Evolutionary conservation across 2,797 vertebrate genomes (phyloP).

Genomic region (Craterocephalus amniculus): DNA sequence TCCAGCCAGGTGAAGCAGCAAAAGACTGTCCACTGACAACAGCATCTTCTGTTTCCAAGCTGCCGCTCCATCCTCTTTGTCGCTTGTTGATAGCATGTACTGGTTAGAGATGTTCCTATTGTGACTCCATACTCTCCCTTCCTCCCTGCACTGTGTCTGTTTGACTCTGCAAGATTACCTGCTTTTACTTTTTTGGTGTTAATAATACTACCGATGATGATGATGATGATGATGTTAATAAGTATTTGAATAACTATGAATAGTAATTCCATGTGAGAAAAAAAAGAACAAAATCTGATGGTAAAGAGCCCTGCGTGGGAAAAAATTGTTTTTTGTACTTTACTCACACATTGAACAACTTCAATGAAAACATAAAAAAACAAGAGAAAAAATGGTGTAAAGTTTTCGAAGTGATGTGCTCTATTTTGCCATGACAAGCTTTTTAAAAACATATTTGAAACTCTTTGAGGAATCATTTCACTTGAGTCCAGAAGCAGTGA

Average conservation of each 20-base stretch:
- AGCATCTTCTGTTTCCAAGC: conserved; percentile 70
- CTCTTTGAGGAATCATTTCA: conserved; percentile 60
- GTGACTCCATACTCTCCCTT: conserved; percentile 74
- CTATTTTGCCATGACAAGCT: conserved; percentile 84
- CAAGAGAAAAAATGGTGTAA: conserved; percentile 66
- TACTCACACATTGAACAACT: conserved; percentile 73
- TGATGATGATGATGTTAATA: conserved; percentile 79
- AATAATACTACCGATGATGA: conserved; percentile 80
- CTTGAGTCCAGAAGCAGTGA: conserved; percentile 59
- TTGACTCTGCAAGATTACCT: conserved; percentile 85
- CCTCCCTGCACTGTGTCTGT: conserved; percentile 83
- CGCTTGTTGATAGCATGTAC: conserved; percentile 90
- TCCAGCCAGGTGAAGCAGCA: conserved; percentile 68
- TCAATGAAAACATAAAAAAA: conserved; percentile 34
- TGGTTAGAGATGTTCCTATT: conserved; percentile 87
- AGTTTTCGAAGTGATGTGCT: conserved; percentile 83
- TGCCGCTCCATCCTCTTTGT: conserved; percentile 77
- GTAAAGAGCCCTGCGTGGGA: conserved; percentile 72
- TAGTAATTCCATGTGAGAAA: conserved; percentile 82
- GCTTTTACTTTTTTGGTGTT: conserved; percentile 86
- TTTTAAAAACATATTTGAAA: conserved; percentile 78
- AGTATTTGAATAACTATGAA: conserved; percentile 86
- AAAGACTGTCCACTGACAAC: conserved; percentile 69
- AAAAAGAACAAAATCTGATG: conserved; percentile 71
- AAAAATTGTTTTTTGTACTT: conserved; percentile 82